Evolutionary conservation across 2,113 vertebrate genomes (phyloP), one percentile per base, ranked within the genome.

Genomic region (Python bivittatus): DNA sequence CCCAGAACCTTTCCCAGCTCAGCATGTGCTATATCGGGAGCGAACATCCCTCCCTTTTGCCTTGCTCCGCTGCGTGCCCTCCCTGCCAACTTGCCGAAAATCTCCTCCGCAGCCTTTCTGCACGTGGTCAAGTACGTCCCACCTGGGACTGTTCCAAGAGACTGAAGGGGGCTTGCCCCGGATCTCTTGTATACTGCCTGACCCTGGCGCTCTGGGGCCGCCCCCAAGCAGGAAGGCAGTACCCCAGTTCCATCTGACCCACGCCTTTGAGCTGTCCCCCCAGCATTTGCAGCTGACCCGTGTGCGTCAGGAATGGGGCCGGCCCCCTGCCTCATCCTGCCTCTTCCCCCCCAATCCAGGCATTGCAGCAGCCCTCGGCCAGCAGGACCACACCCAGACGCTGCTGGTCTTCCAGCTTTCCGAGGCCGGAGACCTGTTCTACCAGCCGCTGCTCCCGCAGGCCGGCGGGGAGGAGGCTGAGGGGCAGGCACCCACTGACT

Each of bases 351-450:
- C 25, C 4, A 6, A 57, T 33, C 0, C 58, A 98, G 99, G 99
- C 92, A 94, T 99, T 58, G 95, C 97, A 0, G 97, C 97, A 27
- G 68, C 97, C n/a, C 90, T 96, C 42, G 93, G 56, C 0, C 92
- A 68, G 27, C 6, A 56, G 2, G 48, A 53, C 0, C 33, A 79
- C 10, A 44, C 38, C 1, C 97, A 97, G 1, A 91, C 86, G 2
- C 57, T 98, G 85, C 96, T 95, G 0, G 53, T 98, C 58, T 97
- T 99, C 17, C 98, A 98, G 86, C 97, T 99, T 3, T 98, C 98
- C 0, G 97, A 97, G 1, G 97, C 97, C 0, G 99, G 98, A 9
- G 99, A 99, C 25, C 2, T 99, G 68, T 99, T 99, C 95, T 97
- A 98, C 87, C 98, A 99, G 95, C 93, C 91, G 23, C 96, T 99